These are phyloP conservation scores for Selenia dentaria DNA, from an alignment of 2,888 invertebrate species.

Conservation along the genomic window DNA sequence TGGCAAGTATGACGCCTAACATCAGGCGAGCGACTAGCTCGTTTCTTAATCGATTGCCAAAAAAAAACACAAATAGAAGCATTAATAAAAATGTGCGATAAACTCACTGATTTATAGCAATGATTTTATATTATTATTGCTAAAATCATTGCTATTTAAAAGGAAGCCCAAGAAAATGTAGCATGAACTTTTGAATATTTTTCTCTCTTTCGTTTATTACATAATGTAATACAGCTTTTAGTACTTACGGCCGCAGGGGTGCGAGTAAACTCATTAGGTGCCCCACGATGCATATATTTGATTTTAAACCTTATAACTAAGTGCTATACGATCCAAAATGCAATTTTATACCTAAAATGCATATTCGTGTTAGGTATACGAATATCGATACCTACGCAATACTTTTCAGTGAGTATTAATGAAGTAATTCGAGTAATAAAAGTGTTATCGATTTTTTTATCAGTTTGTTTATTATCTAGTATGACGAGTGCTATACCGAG, in stretches of 20 bases:
- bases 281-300: constrained; percentile 7
- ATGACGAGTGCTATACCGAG: no score
- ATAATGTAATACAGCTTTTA: constrained; percentile 40
- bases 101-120: no score
- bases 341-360: background rate
- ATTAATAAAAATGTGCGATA: no score
- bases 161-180: background rate
- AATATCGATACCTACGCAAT: constrained; percentile 18
- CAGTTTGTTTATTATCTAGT: no score
- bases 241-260: constrained; percentile 38
- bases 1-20: no score
- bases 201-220: constrained; percentile 14
- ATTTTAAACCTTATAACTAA: constrained; percentile 7
- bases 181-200: background rate
- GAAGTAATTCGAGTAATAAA: constrained; percentile 30
- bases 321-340: constrained; percentile 8
- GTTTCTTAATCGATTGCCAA: no score
- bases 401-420: constrained; percentile 37
- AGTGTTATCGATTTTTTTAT: constrained; percentile 20
- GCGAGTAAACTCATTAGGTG: constrained; percentile 45
- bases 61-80: no score
- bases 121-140: no score
- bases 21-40: no score
- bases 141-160: background rate
- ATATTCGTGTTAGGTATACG: background rate